Evolutionary conservation across 2,888 invertebrate genomes (phyloP).

Genomic region (Euplexia lucipara): DNA sequence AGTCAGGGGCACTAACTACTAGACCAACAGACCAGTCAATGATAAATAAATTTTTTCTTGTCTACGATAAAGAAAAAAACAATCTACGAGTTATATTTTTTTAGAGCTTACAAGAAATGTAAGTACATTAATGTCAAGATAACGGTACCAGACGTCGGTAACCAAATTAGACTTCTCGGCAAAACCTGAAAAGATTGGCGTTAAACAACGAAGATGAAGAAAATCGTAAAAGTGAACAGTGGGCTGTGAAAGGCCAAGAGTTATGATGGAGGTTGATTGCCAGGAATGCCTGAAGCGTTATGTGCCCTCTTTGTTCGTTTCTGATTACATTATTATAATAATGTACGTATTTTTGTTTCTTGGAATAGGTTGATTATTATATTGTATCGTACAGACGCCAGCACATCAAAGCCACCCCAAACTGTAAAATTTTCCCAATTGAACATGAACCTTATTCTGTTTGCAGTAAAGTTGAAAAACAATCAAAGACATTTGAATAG

Average conservation of each 20-base stretch:
- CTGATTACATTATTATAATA: conserved; percentile 22
- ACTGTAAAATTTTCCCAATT: too few species aligned
- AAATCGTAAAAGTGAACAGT: not conserved
- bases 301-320: conserved; percentile 21
- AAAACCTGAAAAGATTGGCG: too few species aligned
- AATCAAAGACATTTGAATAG: too few species aligned
- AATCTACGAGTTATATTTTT: too few species aligned
- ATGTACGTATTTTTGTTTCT: not conserved
- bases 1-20: too few species aligned
- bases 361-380: not conserved
- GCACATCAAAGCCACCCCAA: too few species aligned
- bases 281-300: conserved; percentile 8
- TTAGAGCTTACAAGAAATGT: too few species aligned
- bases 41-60: not conserved
- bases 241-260: conserved; percentile 5
- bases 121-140: too few species aligned
- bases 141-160: too few species aligned
- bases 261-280: conserved; percentile 12
- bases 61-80: not conserved
- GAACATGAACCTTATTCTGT: too few species aligned
- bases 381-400: not conserved
- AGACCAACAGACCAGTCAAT: conserved; percentile 9
- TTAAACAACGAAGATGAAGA: not conserved
- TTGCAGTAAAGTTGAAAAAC: too few species aligned
- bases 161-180: too few species aligned